phyloP scores from a whole-genome alignment of 2,888 invertebrate genomes.

The Panzeria rudis region DNA sequence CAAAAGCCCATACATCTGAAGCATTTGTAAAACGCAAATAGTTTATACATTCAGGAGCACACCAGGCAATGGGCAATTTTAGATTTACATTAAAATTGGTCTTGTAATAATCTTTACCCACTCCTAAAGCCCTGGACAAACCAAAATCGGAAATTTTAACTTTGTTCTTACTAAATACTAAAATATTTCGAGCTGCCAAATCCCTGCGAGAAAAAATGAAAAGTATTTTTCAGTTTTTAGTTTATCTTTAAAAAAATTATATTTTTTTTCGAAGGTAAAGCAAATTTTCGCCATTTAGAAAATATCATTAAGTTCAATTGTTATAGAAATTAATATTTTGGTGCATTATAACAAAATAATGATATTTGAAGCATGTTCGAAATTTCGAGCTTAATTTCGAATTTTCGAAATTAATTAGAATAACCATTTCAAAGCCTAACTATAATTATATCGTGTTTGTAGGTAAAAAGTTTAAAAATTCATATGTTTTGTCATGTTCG shows the following conservation, averaged over 20 bases:
- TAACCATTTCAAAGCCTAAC: neutral
- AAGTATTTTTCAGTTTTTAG: neutral
- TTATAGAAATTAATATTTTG: neutral
- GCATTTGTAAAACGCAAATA: constrained; percentile 97
- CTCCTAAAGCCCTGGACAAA: constrained; percentile 96
- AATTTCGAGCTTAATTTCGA: neutral
- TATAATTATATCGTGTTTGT: neutral
- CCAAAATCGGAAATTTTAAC: constrained; percentile 99
- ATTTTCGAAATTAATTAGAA: neutral
- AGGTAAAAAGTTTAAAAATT: neutral
- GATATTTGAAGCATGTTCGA: neutral
- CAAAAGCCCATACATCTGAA: constrained; percentile 99
- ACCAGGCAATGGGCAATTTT: constrained; percentile 99
- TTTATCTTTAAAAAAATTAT: neutral
- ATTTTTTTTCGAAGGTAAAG: neutral
- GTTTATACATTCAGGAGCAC: constrained; percentile 98
- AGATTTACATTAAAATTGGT: constrained; percentile 98
- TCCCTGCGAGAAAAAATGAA: constrained; percentile 86
- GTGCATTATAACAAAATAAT: neutral
- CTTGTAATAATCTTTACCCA: constrained; percentile 99
- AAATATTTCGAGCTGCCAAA: constrained; percentile 97
- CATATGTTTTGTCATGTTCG: neutral
- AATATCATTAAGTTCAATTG: neutral
- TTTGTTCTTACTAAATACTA: constrained; percentile 97
- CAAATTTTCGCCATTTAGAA: neutral